Percentiles rank a stretch among this genome's conserved stretches.
phyloP scores from a whole-genome alignment of 37 sponge, comb jelly and placozoan species.

The Aplysina aerophoba region DNA sequence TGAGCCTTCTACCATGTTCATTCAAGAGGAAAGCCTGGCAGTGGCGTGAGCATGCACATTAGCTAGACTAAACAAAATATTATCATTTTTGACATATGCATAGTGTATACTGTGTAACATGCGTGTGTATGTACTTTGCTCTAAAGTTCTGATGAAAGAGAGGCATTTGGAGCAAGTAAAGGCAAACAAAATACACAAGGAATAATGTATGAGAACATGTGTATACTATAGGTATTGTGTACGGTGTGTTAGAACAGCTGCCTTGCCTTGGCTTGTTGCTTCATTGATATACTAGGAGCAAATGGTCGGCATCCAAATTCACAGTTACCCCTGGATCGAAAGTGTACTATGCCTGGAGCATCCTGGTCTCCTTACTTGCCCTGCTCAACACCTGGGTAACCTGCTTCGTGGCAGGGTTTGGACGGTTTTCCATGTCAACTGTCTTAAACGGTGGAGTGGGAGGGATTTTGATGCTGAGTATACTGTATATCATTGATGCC shows the following conservation, averaged over 20 bases:
- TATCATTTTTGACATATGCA: no score
- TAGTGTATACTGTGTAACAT: no score
- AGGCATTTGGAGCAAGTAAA: no score
- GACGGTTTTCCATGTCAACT: conserved; percentile 29
- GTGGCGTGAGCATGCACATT: not conserved
- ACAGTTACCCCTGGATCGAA: conserved; percentile 53
- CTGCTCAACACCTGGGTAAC: conserved; percentile 45
- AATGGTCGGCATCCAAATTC: not conserved
- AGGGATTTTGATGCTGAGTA: conserved; percentile 31
- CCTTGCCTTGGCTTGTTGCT: not conserved
- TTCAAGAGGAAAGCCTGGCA: not conserved
- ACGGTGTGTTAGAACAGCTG: no score
- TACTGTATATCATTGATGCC: conserved; percentile 70
- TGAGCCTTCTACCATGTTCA: not conserved
- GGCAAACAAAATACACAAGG: no score
- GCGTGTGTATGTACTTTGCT: no score
- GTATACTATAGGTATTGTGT: no score
- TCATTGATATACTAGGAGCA: not conserved
- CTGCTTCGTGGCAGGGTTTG: conserved; percentile 66
- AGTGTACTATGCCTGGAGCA: conserved; percentile 48
- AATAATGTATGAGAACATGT: no score
- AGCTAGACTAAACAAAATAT: no score
- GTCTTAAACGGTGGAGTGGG: conserved; percentile 16
- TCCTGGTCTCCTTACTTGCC: conserved; percentile 9
- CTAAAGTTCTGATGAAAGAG: no score